These are phyloP conservation scores for Adelognathus sp. DNA, from an alignment of 2,888 invertebrate genomes.

Conservation along the genomic window DNA sequence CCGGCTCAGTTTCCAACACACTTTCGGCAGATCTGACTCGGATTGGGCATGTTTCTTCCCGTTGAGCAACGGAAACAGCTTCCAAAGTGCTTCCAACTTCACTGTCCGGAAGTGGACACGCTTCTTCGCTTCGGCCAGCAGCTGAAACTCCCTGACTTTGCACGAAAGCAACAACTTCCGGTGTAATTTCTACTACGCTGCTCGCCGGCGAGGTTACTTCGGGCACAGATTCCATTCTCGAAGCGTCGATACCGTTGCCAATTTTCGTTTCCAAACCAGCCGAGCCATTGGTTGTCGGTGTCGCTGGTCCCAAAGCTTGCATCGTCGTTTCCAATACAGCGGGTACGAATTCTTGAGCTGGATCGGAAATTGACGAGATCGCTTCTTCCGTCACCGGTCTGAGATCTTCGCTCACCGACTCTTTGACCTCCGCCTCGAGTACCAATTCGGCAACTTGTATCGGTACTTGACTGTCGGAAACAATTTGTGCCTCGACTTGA, in stretches of 20 bases:
- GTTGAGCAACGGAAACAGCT: neutral
- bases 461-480: slow-evolving; percentile 71
- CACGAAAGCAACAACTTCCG: neutral
- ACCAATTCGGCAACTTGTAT: slow-evolving; percentile 79
- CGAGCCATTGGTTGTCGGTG: slow-evolving; percentile 47
- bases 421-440: slow-evolving; percentile 75
- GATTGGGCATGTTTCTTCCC: slow-evolving; percentile 36
- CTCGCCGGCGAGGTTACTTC: slow-evolving; percentile 2
- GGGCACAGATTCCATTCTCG: neutral
- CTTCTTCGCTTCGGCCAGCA: neutral
- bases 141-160: neutral
- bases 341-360: slow-evolving; percentile 71
- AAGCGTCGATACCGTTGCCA: slow-evolving; percentile 43
- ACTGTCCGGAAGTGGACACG: neutral
- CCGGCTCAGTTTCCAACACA: neutral
- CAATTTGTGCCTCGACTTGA: slow-evolving; percentile 12
- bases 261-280: slow-evolving; percentile 23
- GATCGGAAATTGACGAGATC: slow-evolving; percentile 71
- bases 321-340: slow-evolving; percentile 64
- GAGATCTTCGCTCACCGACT: slow-evolving; percentile 72
- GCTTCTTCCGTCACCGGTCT: slow-evolving; percentile 70
- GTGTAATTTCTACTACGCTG: neutral
- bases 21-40: neutral
- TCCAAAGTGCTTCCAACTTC: slow-evolving; percentile 54
- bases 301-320: slow-evolving; percentile 38